Base-by-base conservation (phyloP, 2,113 vertebrate genomes). In the Narcine bancroftii region DNA sequence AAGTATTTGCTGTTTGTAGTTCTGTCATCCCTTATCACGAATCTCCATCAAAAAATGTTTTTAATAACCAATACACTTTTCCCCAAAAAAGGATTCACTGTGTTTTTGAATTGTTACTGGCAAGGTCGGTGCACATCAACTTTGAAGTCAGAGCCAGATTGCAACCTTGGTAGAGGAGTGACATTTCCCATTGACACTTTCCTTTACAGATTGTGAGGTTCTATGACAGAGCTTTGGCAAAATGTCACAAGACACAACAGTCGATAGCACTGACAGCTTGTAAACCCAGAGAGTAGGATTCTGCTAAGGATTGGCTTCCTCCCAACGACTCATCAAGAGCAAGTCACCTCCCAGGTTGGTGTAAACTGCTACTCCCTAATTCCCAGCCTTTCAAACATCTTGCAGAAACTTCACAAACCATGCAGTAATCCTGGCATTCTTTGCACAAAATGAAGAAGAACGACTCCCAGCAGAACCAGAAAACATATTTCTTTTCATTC, bases 261-360 rank as follows among this genome's bases (percentile, higher is more conserved):
- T 94, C 42, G 45, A 92, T 92, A 63, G 76, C 36, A 66, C 75
- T 92, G 92, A 93, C 93, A 94, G 92, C 92, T 94, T 92, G 92
- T 94, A 93, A 94, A 94, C 93, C 92, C 10, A 26, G 45, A 92
- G 93, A 93, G 92, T 87, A 93, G 93, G 92, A 92, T 92, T 39
- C 77, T 93, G 92, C 92, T 94, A 92, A 42, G 92, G 73, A 91
- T 93, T 93, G 39, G 89, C 89, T 91, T 91, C 89, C 29, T 91
- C 89, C 89, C 89, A 91, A 91, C 9, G 24, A 91, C 77, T 69
- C 89, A 89, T 94, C 93, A 85, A 94, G 92, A 94, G 92, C 9
- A 83, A 93, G 94, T 92, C 53, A 93, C 93, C 92, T 91, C 76
- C 93, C 63, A 92, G 93, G 85, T 81, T 93, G 92, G 94, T 91